Evolutionary conservation across 1,140 invertebrate genomes (phyloP), one percentile per base, ranked within the genome.

Genomic region (Cyclargus thomasi): DNA sequence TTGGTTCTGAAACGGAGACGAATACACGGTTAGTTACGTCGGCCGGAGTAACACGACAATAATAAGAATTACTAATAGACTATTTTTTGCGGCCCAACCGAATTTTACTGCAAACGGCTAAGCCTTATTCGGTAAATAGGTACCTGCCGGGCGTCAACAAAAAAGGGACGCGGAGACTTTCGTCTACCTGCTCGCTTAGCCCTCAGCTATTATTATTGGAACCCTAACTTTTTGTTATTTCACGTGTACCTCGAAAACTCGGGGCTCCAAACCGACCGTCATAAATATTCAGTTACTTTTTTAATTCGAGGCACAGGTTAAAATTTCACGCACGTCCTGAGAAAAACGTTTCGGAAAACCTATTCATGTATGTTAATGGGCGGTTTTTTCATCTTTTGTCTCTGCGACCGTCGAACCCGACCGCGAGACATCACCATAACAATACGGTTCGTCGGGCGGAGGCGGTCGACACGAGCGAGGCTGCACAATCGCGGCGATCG

Each of bases 1-100:
- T 84, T 90, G 88, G 79, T 86, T 90, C 88, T 90, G 88, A 73
- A 87, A 87, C 71, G 73, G 67, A 78, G 22, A 76, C 72, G 77
- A 72, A 65, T 18, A 63, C n/a, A 68, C 14, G 53, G 57, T 76
- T 69, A 74, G 64, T 70, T 67, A 18, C 55, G 11, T 47, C 39
- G 39, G 11, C 39, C 14, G 3, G 2, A 8, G 14, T 47, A 47
- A 2, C 10, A 3, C 10, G 14, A 47, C 39, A 47, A 47, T 47
- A 8, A 47, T 47, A 8, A 47, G 2, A 47, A 67, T 21, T 62
- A 35, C 14, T 47, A n/a, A 21, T 3, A 21, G 59, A 22, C 17
- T 18, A 59, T 18, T 20, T 20, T 59, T 59, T 20, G 23, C 59
- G 18, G 18, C 59, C 39, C 10, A 47, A 14, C 39, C 39, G 39